Conservation (phyloP, 2,113 vertebrate species). For the Crotalus helleri region DNA sequence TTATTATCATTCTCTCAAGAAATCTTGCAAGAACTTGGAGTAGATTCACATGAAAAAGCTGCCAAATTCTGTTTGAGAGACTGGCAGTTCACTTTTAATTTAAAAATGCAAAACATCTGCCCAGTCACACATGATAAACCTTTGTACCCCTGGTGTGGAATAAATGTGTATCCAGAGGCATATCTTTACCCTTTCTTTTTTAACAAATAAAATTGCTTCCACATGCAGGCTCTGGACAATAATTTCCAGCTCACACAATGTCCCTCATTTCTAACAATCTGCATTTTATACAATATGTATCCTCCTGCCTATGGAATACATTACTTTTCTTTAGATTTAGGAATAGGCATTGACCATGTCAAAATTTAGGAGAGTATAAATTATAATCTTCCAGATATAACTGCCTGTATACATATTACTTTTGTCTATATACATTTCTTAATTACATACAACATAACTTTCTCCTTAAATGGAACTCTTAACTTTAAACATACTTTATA, state of each 20-base stretch:
- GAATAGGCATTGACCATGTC: background rate
- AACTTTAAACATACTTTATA: background rate
- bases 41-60: background rate
- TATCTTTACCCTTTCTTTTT: background rate
- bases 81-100: background rate
- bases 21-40: background rate
- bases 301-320: background rate
- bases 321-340: background rate
- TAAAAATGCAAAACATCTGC: background rate
- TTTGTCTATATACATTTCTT: background rate
- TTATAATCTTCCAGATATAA: background rate
- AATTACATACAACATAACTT: background rate
- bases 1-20: background rate
- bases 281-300: background rate
- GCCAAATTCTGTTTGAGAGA: background rate
- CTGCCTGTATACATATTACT: background rate
- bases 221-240: background rate
- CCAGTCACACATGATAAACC: background rate
- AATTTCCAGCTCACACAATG: background rate
- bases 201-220: background rate
- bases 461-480: background rate
- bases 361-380: background rate
- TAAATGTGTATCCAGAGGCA: background rate
- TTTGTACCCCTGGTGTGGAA: background rate
- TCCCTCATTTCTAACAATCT: background rate